Conservation (phyloP, 2,888 invertebrate genomes). For the Eurytoma adleriae region DNA sequence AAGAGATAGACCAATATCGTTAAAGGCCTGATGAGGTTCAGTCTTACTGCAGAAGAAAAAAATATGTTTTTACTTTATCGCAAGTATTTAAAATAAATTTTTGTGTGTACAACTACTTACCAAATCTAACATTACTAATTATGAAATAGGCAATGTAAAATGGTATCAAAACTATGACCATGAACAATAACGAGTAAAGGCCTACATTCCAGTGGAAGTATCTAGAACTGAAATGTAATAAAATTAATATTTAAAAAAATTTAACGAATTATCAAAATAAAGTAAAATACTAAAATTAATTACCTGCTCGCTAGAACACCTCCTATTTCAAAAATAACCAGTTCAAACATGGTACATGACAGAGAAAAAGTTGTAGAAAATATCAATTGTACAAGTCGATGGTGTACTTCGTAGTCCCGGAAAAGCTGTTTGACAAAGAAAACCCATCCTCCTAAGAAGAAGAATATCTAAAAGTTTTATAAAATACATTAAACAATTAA, state of each 20-base stretch:
- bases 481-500: slow-evolving; percentile 6
- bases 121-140: slow-evolving; percentile 91
- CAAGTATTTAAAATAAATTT: slow-evolving; percentile 63
- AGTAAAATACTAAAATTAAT: slow-evolving; percentile 21
- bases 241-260: not conserved
- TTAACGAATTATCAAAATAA: slow-evolving; percentile 3
- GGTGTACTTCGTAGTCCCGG: slow-evolving; percentile 97
- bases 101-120: slow-evolving; percentile 77
- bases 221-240: slow-evolving; percentile 83
- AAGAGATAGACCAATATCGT: slow-evolving; percentile 92
- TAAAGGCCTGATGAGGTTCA: slow-evolving; percentile 86
- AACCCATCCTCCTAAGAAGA: slow-evolving; percentile 98
- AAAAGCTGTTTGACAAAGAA: slow-evolving; percentile 99
- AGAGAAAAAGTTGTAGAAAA: slow-evolving; percentile 97
- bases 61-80: not conserved
- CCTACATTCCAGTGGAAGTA: slow-evolving; percentile 97
- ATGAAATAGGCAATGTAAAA: slow-evolving; percentile 97
- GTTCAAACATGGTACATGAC: slow-evolving; percentile 99
- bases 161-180: slow-evolving; percentile 97
- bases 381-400: slow-evolving; percentile 94
- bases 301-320: slow-evolving; percentile 95
- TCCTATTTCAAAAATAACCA: slow-evolving; percentile 99
- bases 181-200: slow-evolving; percentile 91
- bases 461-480: slow-evolving; percentile 84
- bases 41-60: slow-evolving; percentile 80